Evolutionary conservation across 2,113 vertebrate genomes (phyloP).

Genomic region (Merops nubicus): DNA sequence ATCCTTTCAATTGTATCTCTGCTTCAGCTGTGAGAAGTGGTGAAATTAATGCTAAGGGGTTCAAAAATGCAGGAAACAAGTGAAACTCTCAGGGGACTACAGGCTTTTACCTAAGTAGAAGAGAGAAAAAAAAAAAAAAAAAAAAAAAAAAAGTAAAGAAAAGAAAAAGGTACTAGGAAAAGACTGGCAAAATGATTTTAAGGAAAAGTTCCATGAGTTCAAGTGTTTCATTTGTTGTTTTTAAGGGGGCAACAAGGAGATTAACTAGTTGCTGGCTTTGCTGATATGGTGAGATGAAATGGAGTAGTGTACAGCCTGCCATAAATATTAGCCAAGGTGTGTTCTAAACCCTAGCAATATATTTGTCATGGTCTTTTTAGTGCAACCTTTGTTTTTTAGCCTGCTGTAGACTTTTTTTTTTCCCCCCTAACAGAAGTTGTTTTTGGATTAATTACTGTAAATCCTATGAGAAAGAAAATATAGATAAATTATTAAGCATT

Average conservation of each 20-base stretch:
- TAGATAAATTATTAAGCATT: neutral
- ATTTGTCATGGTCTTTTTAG: neutral
- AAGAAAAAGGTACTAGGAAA: neutral
- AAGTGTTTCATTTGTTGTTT: neutral
- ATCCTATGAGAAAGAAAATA: neutral
- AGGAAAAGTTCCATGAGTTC: neutral
- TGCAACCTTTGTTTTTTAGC: neutral
- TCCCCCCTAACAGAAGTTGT: neutral
- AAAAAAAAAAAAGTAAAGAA: neutral
- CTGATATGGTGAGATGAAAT: neutral
- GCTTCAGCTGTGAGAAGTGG: neutral
- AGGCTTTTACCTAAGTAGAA: neutral
- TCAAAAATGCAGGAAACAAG: neutral
- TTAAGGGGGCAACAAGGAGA: neutral
- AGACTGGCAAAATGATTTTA: neutral
- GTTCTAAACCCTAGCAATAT: neutral
- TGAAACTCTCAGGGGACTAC: neutral
- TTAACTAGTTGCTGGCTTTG: neutral
- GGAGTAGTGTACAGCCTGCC: neutral
- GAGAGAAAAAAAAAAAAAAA: neutral
- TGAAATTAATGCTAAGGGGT: constrained; percentile 28
- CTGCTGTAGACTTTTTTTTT: neutral
- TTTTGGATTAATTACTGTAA: constrained; percentile 11
- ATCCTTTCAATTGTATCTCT: constrained; percentile 9
- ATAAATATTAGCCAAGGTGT: neutral